A percentile compares a stretch with the other conserved stretches of the same genome.
phyloP scores from a whole-genome alignment of 2,113 vertebrate genomes.

The Perca fluviatilis region DNA sequence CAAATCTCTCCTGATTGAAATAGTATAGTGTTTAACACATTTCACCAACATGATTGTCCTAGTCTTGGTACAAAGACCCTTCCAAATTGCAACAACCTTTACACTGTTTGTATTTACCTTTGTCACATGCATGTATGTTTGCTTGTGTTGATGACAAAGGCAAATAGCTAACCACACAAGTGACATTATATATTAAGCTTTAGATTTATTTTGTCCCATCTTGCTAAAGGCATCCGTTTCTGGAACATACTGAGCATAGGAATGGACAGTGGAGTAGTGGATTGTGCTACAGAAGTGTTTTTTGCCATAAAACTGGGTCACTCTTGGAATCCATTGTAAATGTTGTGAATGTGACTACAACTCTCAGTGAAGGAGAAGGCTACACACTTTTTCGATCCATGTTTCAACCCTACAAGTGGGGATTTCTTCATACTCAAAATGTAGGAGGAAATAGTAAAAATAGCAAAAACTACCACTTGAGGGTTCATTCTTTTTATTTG shows the following conservation, averaged over 20 bases:
- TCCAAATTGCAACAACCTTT: neutral
- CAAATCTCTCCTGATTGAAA: no score
- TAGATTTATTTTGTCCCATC: neutral
- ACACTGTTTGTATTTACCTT: conserved; percentile 23
- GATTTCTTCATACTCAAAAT: conserved; percentile 11
- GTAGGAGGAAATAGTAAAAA: neutral
- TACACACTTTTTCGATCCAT: neutral
- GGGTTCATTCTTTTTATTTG: conserved; percentile 14
- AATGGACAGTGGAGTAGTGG: neutral
- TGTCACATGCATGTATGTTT: conserved; percentile 12
- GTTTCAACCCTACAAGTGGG: conserved; percentile 21
- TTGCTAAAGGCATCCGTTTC: neutral
- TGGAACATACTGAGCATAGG: neutral
- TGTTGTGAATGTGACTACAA: conserved; percentile 15
- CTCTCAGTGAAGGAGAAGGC: neutral
- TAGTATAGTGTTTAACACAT: neutral
- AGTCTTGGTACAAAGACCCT: neutral
- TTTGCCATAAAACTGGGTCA: conserved; percentile 1
- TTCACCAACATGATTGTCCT: neutral
- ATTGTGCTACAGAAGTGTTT: neutral
- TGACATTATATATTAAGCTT: neutral
- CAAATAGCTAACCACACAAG: neutral
- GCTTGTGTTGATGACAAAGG: neutral
- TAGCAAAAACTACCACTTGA: neutral
- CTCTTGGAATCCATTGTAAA: neutral